Conservation (phyloP, 2,113 vertebrate species). For the Neolamprologus brichardi region DNA sequence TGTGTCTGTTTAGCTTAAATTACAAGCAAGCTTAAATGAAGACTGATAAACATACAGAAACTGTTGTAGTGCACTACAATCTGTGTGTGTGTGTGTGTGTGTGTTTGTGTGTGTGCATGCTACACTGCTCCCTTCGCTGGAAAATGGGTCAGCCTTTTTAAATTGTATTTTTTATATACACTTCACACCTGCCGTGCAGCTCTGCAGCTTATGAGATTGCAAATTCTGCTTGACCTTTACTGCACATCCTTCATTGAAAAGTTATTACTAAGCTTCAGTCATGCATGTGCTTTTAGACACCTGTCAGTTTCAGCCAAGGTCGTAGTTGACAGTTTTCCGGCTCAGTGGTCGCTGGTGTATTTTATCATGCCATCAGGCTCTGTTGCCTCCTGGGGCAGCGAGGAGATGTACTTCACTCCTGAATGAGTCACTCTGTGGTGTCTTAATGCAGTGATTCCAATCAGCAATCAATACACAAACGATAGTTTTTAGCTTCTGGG, state of each 20-base stretch:
- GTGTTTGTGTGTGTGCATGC: not conserved
- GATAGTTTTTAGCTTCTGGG: not conserved
- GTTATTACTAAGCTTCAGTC: not conserved
- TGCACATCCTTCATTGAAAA: not conserved
- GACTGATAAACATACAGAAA: not conserved
- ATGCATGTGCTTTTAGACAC: not conserved
- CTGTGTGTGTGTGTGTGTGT: not conserved
- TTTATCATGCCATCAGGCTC: not conserved
- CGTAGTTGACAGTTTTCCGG: not conserved
- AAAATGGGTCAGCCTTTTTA: not conserved
- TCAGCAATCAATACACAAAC: not conserved
- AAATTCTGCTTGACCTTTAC: not conserved
- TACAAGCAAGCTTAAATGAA: not conserved
- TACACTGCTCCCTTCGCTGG: not conserved
- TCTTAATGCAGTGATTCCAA: not conserved
- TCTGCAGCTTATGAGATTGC: not conserved
- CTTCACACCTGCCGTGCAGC: not conserved
- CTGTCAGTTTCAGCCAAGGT: constrained; percentile 1
- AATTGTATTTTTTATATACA: not conserved
- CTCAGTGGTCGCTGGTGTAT: not conserved
- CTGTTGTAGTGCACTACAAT: not conserved
- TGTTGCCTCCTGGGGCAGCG: not conserved
- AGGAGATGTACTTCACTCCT: not conserved
- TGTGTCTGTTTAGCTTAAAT: not conserved
- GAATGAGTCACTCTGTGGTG: not conserved